These are phyloP conservation scores for Melanerpes aurifrons DNA, from an alignment of 2,113 vertebrate species.

Conservation along the genomic window DNA sequence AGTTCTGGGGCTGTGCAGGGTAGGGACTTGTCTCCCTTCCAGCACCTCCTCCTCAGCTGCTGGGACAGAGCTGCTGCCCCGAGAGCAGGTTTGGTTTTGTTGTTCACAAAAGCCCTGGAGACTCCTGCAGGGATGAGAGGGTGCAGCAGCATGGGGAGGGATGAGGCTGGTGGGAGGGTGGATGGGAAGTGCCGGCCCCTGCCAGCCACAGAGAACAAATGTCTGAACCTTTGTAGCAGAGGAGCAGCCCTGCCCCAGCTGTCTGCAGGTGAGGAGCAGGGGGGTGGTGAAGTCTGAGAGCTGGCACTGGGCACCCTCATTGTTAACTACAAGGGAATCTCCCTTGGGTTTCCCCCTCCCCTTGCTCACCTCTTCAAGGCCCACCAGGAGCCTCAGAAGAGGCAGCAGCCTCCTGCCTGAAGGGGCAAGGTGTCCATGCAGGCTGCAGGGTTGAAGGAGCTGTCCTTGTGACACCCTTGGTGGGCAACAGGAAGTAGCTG, in stretches of 20 bases:
- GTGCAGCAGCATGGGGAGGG: not conserved
- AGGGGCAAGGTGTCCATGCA: not conserved
- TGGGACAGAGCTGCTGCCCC: not conserved
- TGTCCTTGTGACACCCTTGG: not conserved
- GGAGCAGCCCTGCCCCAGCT: not conserved
- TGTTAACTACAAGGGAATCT: not conserved
- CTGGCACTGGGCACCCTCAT: not conserved
- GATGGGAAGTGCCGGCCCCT: not conserved
- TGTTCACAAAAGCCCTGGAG: not conserved
- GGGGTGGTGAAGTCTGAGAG: not conserved
- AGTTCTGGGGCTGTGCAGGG: not conserved
- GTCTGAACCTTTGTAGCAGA: not conserved
- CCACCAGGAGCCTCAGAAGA: not conserved
- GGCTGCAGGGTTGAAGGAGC: not conserved
- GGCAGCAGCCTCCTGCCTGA: not conserved
- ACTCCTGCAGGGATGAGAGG: not conserved
- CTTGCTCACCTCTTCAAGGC: not conserved
- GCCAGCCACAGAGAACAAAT: not conserved
- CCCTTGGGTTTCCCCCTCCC: not conserved
- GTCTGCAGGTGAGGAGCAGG: not conserved
- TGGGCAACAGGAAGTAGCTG: not conserved
- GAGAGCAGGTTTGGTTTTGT: not conserved
- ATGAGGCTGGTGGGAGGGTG: not conserved
- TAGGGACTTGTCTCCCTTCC: not conserved
- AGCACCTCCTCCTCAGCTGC: not conserved